Evolutionary conservation across 1,140 invertebrate genomes (phyloP).

Genomic region (Drosophila paulistorum): DNA sequence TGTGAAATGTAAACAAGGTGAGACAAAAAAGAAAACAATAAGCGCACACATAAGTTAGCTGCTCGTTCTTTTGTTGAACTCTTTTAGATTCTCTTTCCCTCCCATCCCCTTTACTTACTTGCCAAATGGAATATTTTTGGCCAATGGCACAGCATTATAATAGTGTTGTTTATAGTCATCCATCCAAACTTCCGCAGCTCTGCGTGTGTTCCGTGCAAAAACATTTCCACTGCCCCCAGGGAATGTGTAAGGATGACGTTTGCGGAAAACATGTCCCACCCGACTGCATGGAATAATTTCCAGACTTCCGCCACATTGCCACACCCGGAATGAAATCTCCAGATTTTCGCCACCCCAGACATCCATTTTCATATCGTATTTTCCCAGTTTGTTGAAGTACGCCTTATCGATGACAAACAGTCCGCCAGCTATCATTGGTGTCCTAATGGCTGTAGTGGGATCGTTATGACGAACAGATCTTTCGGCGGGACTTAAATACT

Average conservation of each 20-base stretch:
- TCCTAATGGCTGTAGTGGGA: slow-evolving; percentile 91
- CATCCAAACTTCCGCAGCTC: slow-evolving; percentile 98
- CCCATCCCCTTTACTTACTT: slow-evolving; percentile 88
- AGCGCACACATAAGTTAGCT: slow-evolving; percentile 39
- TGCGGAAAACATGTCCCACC: slow-evolving; percentile 95
- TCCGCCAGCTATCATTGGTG: slow-evolving; percentile 97
- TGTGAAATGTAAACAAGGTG: slow-evolving; percentile 81
- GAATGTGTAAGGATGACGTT: slow-evolving; percentile 97
- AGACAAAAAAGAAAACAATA: slow-evolving; percentile 15
- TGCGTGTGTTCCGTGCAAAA: slow-evolving; percentile 93
- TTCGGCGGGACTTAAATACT: slow-evolving; percentile 94
- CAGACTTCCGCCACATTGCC: slow-evolving; percentile 97
- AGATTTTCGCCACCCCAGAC: slow-evolving; percentile 91
- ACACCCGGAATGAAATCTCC: slow-evolving; percentile 89
- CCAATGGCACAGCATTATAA: slow-evolving; percentile 93
- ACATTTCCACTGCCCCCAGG: slow-evolving; percentile 95
- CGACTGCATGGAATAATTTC: slow-evolving; percentile 97
- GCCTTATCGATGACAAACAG: slow-evolving; percentile 96
- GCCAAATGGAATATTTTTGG: slow-evolving; percentile 93
- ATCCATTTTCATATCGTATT: slow-evolving; percentile 99
- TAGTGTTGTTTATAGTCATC: slow-evolving; percentile 97
- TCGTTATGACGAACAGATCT: slow-evolving; percentile 91
- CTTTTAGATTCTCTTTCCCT: no score
- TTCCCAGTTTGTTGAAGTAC: slow-evolving; percentile 97
- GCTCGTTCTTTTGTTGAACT: not conserved